Conservation (phyloP, 2,888 invertebrate species). For the Xestia rhomboidea region DNA sequence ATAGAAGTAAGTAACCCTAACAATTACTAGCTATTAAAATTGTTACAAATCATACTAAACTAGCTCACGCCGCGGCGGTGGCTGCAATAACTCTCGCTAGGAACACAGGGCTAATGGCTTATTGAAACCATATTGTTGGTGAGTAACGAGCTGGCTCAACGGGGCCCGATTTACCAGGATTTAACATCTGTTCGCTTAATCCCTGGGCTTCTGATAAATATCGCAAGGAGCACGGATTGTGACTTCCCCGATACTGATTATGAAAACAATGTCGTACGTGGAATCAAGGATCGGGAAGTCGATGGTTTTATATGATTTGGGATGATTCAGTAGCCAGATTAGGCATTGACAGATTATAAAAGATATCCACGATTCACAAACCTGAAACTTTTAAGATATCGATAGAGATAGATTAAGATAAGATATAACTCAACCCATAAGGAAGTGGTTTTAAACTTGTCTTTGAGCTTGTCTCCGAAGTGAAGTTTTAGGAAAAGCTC, state of each 20-base stretch:
- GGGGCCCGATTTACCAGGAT: slow-evolving; percentile 61
- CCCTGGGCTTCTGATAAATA: slow-evolving; percentile 64
- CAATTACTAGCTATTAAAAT: slow-evolving; percentile 72
- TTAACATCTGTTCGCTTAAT: slow-evolving; percentile 69
- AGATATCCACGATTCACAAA: neutral
- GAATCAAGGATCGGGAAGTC: slow-evolving; percentile 6
- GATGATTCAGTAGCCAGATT: neutral
- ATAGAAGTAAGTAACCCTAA: slow-evolving; percentile 65
- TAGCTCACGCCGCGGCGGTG: slow-evolving; percentile 60
- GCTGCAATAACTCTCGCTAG: slow-evolving; percentile 68
- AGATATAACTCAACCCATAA: neutral
- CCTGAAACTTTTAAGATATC: neutral
- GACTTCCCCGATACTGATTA: slow-evolving; percentile 52
- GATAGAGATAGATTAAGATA: no score
- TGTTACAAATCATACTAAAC: slow-evolving; percentile 74
- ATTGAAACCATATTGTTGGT: slow-evolving; percentile 74
- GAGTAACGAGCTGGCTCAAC: slow-evolving; percentile 61
- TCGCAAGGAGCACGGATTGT: slow-evolving; percentile 52
- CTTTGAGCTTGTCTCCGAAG: neutral
- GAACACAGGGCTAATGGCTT: slow-evolving; percentile 72
- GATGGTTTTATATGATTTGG: neutral
- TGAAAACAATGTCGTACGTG: slow-evolving; percentile 41
- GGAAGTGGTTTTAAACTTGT: neutral
- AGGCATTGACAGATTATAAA: neutral
- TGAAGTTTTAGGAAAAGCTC: neutral